Percentiles rank a stretch among this genome's conserved stretches.
phyloP scores from a whole-genome alignment of 1,140 invertebrate genomes.

The Megalopta genalis region DNA sequence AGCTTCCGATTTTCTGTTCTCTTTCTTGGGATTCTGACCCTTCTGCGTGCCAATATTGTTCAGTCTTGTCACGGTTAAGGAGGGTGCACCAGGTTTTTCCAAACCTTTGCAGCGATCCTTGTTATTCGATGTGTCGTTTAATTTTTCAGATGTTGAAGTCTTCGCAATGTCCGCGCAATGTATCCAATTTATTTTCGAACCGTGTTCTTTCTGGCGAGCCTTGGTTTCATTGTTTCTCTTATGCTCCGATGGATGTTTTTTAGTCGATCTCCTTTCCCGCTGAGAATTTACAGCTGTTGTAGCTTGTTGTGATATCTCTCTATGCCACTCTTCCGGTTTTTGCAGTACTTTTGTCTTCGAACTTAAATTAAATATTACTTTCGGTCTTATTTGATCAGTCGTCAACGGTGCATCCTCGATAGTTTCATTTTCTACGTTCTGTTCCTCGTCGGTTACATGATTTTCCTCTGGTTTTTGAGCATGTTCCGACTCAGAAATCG shows the following conservation, averaged over 20 bases:
- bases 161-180: background rate
- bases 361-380: constrained; percentile 71
- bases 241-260: background rate
- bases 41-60: background rate
- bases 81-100: constrained; percentile 9
- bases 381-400: constrained; percentile 59
- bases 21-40: constrained; percentile 8
- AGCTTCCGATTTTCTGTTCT: constrained; percentile 20
- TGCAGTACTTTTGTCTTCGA: constrained; percentile 66
- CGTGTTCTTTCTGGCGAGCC: background rate
- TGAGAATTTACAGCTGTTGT: constrained; percentile 25
- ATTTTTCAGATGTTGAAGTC: background rate
- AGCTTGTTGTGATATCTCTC: constrained; percentile 13
- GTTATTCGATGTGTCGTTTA: background rate
- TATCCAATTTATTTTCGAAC: background rate
- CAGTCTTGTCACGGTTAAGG: background rate
- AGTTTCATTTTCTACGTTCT: constrained; percentile 10
- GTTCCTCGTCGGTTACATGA: background rate
- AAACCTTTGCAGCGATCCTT: background rate
- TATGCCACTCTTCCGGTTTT: constrained; percentile 63
- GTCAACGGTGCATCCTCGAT: background rate
- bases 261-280: background rate
- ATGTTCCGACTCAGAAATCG: background rate
- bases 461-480: background rate
- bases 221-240: constrained; percentile 19